A percentile compares a stretch with the other conserved stretches of the same genome.
Evolutionary conservation across 2,888 invertebrate species (phyloP).

Genomic region (Lycaena phlaeas): DNA sequence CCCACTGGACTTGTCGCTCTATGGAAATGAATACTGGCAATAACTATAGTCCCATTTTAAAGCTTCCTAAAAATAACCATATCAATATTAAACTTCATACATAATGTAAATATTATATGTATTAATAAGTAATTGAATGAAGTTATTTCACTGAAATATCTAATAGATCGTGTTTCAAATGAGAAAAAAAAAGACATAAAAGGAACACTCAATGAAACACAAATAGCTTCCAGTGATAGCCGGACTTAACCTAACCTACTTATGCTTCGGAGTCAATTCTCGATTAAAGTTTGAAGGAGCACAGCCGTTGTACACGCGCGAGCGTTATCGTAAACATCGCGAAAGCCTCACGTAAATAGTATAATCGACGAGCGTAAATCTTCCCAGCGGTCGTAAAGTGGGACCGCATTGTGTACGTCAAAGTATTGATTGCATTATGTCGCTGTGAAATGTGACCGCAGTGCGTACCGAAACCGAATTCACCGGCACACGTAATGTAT

Average conservation of each 20-base stretch:
- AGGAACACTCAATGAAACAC: constrained; percentile 4
- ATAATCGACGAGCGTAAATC: constrained; percentile 43
- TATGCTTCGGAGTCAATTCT: constrained; percentile 9
- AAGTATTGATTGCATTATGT: constrained; percentile 51
- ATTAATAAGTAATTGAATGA: no score
- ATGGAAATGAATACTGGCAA: no score
- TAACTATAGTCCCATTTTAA: no score
- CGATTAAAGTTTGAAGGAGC: constrained; percentile 24
- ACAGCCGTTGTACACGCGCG: constrained; percentile 43
- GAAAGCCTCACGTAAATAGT: constrained; percentile 43
- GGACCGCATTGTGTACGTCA: constrained; percentile 45
- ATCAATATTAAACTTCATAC: no score
- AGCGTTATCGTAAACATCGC: constrained; percentile 50
- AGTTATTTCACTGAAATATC: no score
- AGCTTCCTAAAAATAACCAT: no score
- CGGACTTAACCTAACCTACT: constrained; percentile 8
- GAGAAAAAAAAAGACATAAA: not conserved
- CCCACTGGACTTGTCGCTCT: no score
- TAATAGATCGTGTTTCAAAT: not conserved
- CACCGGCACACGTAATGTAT: constrained; percentile 23
- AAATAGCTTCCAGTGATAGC: constrained; percentile 2
- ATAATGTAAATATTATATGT: no score
- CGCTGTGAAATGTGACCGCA: constrained; percentile 35
- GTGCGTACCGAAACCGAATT: constrained; percentile 30
- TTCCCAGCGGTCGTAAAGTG: constrained; percentile 41